Evolutionary conservation across 2,888 invertebrate genomes (phyloP), one percentile per base, ranked within the genome.

Genomic region (Notodromas monacha): DNA sequence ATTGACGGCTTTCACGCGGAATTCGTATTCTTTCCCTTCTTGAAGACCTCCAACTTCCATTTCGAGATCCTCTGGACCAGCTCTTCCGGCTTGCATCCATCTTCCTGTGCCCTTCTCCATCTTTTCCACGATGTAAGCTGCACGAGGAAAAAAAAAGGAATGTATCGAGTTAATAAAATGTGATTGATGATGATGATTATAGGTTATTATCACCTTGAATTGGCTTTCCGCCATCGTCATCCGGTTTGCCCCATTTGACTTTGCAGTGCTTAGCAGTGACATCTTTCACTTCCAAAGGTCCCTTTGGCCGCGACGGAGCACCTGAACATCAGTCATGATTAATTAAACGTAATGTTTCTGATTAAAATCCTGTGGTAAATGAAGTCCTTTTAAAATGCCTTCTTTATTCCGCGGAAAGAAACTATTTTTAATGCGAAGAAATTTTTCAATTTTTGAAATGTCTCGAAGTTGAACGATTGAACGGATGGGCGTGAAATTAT

Each of bases 21-120:
- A 99, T 54, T 77, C 62, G 50, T 99, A 99, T 45, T 86, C 77
- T 49, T 89, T 84, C 40, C 92, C 92, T 55, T 92, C 89, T 38
- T 76, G 76, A 13, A 96, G 57, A 2, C 89, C 89, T 2, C 66
- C 72, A 0, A 81, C 58, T 43, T 73, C 76, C 34, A 48, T 51
- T 16, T 38, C 38, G 51, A 31, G 49, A 49, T 65, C 89, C 50
- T 55, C 61, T 4, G 52, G 44, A 31, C 50, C 50, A 1, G 73
- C 68, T 39, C 70, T 66, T 34, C 84, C 84, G 31, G 81, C 76
- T 14, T 84, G 84, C 35, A 76, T 69, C 84, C 79, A 86, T 38
- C 73, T 62, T 11, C 81, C 81, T 28, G 77, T 79, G 2, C 67
- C 65, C 37, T 70, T 68, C 50, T 92, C 89, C 36, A 81, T 57